Conservation (phyloP, 2,113 vertebrate species). For the Lamprologus callipterus region DNA sequence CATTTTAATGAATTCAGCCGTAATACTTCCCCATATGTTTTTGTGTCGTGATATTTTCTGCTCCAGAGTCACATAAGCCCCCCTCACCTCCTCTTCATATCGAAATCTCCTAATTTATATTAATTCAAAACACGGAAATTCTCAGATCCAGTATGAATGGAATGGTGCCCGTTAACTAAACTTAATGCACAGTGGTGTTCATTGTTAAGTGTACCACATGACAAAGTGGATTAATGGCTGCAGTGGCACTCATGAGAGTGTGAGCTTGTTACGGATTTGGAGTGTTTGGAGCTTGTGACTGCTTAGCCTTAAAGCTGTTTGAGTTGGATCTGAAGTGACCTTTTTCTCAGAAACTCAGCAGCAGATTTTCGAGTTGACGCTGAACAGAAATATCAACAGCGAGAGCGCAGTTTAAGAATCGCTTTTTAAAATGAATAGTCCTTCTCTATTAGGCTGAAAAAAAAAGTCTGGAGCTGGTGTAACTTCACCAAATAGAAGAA, state of each 20-base stretch:
- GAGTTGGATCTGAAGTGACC: slow-evolving; percentile 11
- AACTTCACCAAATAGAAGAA: not conserved
- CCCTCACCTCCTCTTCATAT: not conserved
- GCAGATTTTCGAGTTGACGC: not conserved
- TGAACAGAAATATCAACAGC: not conserved
- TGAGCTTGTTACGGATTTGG: slow-evolving; percentile 33
- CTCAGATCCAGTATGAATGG: not conserved
- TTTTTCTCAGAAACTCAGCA: not conserved
- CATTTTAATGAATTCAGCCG: slow-evolving; percentile 11
- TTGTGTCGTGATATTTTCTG: not conserved
- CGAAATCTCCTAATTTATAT: slow-evolving; percentile 14
- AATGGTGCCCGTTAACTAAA: not conserved
- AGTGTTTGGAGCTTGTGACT: not conserved
- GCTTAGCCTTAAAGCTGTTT: slow-evolving; percentile 14
- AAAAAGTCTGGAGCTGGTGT: not conserved
- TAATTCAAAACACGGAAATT: not conserved
- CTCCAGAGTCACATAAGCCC: not conserved
- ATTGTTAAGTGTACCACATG: slow-evolving; percentile 36
- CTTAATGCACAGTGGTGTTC: slow-evolving; percentile 14
- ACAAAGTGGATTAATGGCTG: slow-evolving; percentile 18
- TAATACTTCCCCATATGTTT: slow-evolving; percentile 3
- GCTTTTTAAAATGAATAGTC: not conserved
- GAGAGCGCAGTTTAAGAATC: not conserved
- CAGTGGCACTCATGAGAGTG: not conserved
- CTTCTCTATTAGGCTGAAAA: not conserved